Evolutionary conservation across 2,113 vertebrate species (phyloP).

Genomic region (Paedocypris sp.): DNA sequence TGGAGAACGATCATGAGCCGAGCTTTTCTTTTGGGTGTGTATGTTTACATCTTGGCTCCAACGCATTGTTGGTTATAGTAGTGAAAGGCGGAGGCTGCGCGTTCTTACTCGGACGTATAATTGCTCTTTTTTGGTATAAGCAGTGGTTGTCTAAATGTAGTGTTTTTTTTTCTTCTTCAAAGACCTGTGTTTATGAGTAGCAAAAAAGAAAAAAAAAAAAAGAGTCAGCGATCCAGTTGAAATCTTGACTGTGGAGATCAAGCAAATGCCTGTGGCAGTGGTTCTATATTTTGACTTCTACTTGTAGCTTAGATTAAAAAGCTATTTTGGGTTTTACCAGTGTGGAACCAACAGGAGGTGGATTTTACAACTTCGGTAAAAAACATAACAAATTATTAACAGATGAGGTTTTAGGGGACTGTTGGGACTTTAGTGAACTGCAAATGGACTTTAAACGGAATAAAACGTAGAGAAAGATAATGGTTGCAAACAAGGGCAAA

Average conservation of each 20-base stretch:
- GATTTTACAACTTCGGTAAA: not conserved
- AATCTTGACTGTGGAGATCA: slow-evolving; percentile 11
- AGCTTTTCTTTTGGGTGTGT: slow-evolving; percentile 5
- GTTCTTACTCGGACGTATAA: slow-evolving; percentile 32
- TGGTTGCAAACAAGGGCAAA: no score
- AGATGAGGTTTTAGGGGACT: slow-evolving; percentile 10
- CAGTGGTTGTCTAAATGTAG: slow-evolving; percentile 36
- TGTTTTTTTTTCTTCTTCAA: not conserved
- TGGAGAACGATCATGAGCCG: slow-evolving; percentile 1
- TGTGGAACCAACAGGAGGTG: not conserved
- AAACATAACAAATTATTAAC: slow-evolving; percentile 43
- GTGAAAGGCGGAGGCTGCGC: slow-evolving; percentile 33
- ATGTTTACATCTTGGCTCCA: slow-evolving; percentile 23
- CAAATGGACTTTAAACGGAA: no score
- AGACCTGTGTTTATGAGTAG: slow-evolving; percentile 5
- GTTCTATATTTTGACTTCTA: slow-evolving; percentile 19
- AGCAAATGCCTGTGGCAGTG: slow-evolving; percentile 42
- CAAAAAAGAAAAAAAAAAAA: not conserved
- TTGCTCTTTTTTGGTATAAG: slow-evolving; percentile 34
- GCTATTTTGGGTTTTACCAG: not conserved
- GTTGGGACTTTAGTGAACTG: no score
- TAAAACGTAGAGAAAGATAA: no score
- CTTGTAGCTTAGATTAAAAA: slow-evolving; percentile 20
- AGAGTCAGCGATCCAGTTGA: not conserved
- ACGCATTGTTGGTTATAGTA: slow-evolving; percentile 14